A percentile compares a stretch with the other conserved stretches of the same genome.
Conservation (phyloP, 2,113 vertebrate genomes). For the Pterocles gutturalis region DNA sequence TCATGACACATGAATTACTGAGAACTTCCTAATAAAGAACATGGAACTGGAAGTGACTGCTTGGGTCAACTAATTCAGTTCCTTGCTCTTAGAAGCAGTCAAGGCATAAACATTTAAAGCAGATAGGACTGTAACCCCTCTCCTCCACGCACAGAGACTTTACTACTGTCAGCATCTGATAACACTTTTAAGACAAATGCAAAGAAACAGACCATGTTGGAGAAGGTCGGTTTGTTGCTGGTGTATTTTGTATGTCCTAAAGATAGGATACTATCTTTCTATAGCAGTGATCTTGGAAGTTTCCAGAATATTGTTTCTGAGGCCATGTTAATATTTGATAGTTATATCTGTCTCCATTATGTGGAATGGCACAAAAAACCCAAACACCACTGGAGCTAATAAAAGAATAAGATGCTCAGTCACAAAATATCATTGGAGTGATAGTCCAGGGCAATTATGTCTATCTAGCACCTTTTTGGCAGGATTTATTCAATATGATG, state of each 20-base stretch:
- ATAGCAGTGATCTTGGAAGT: neutral
- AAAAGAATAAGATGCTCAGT: neutral
- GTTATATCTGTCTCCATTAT: neutral
- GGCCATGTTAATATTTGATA: neutral
- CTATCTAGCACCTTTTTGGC: neutral
- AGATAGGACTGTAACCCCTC: neutral
- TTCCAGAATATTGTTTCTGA: neutral
- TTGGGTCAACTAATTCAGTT: neutral
- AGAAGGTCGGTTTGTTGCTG: neutral
- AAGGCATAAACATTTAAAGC: neutral
- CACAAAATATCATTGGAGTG: neutral
- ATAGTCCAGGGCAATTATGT: neutral
- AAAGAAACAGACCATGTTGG: neutral
- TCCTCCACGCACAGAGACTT: neutral
- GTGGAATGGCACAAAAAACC: neutral
- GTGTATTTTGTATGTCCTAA: neutral
- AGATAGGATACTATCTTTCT: neutral
- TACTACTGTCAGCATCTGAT: neutral
- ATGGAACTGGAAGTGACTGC: neutral
- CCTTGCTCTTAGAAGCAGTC: neutral
- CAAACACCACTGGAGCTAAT: neutral
- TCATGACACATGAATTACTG: neutral
- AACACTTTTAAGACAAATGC: neutral
- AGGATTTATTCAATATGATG: neutral
- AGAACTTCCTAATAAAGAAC: neutral